These are phyloP conservation scores for Petrocephalus schoutedeni DNA, from an alignment of 2,797 vertebrate species.

Conservation along the genomic window DNA sequence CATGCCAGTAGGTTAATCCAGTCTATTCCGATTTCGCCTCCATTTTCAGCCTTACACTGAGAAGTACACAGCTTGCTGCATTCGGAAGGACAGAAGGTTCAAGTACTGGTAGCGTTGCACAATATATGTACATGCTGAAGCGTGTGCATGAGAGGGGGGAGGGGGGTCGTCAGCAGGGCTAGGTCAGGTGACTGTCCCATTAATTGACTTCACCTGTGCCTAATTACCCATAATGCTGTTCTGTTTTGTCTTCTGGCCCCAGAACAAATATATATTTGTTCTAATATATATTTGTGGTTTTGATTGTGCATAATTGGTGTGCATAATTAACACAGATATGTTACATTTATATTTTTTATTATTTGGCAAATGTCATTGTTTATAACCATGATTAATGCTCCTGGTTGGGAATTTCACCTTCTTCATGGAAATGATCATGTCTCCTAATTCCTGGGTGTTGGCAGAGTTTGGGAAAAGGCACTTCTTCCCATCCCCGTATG, in stretches of 20 bases:
- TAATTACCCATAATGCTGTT: neutral
- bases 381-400: slow-evolving; percentile 60
- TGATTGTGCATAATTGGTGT: slow-evolving; percentile 20
- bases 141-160: neutral
- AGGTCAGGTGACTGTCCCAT: neutral
- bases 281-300: neutral
- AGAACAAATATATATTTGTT: neutral
- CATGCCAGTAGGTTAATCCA: slow-evolving; percentile 32
- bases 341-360: neutral
- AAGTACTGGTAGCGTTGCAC: neutral
- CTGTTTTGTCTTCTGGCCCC: neutral
- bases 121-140: neutral
- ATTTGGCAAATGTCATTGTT: slow-evolving; percentile 37
- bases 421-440: slow-evolving; percentile 22
- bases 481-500: slow-evolving; percentile 44
- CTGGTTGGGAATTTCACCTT: slow-evolving; percentile 38
- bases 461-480: neutral
- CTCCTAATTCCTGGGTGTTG: neutral
- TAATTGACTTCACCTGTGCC: neutral
- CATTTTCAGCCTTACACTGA: neutral
- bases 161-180: neutral
- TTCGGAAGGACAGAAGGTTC: neutral
- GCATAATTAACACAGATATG: slow-evolving; percentile 8
- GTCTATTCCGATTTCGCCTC: neutral
- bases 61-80: neutral